These are phyloP conservation scores for Gnathochromis pfefferi DNA, from an alignment of 2,113 vertebrate genomes.

Conservation along the genomic window DNA sequence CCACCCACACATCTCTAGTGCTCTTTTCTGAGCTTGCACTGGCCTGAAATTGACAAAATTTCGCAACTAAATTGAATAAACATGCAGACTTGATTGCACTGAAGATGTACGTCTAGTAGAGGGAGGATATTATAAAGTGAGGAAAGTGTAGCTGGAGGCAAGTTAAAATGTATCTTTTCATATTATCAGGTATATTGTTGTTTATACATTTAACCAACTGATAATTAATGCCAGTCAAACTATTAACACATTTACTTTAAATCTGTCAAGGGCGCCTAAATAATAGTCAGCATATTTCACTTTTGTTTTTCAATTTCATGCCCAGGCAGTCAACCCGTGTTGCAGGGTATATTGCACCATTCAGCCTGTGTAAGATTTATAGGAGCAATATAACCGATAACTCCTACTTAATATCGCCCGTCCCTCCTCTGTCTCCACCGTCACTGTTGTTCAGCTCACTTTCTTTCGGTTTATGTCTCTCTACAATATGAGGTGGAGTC, in stretches of 20 bases:
- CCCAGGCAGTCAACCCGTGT: conserved; percentile 46
- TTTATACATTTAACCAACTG: neutral
- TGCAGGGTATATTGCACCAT: conserved; percentile 41
- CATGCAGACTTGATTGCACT: neutral
- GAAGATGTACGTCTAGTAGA: neutral
- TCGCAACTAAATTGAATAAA: neutral
- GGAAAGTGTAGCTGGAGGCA: neutral
- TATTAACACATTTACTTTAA: neutral
- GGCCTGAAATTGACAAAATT: neutral
- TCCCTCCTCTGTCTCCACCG: conserved; percentile 20
- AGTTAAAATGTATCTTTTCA: neutral
- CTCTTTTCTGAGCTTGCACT: neutral
- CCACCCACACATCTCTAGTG: neutral
- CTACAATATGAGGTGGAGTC: neutral
- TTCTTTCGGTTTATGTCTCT: conserved; percentile 18
- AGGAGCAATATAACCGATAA: conserved; percentile 52
- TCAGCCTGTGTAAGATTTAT: conserved; percentile 52
- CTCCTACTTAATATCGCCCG: conserved; percentile 35
- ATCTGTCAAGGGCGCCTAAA: neutral
- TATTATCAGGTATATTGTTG: neutral
- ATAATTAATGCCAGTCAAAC: neutral
- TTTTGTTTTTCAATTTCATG: conserved; percentile 64
- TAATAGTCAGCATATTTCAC: conserved; percentile 32
- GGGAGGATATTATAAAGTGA: neutral
- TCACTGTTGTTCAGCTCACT: conserved; percentile 9